Conservation (phyloP, 2,797 vertebrate genomes). For the Microhierax caerulescens region DNA sequence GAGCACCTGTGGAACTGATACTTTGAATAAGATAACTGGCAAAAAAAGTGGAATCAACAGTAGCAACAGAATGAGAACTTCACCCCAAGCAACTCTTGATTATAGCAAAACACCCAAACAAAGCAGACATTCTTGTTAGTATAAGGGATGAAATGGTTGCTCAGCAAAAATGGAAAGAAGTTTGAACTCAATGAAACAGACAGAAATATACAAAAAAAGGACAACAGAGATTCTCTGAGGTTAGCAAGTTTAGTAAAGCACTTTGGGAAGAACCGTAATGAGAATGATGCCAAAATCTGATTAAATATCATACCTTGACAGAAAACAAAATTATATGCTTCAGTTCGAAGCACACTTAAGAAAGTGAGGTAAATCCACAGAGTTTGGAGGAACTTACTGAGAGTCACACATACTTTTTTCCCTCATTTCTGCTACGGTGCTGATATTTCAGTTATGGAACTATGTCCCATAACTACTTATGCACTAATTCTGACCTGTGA, state of each 20-base stretch:
- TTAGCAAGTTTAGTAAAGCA: background rate
- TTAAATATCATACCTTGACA: background rate
- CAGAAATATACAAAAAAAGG: background rate
- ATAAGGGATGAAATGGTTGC: background rate
- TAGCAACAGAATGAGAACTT: background rate
- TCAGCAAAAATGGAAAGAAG: background rate
- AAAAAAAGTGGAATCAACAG: background rate
- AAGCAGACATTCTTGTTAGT: background rate
- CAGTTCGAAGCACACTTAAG: background rate
- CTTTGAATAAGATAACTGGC: background rate
- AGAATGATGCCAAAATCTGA: background rate
- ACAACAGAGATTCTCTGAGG: background rate
- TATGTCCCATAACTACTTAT: background rate
- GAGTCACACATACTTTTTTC: background rate
- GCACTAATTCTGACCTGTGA: background rate
- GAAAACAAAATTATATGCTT: conserved; percentile 9
- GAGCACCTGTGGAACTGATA: background rate
- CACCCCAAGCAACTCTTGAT: background rate
- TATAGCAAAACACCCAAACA: background rate
- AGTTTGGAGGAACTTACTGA: background rate
- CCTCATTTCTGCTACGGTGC: background rate
- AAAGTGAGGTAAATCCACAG: background rate
- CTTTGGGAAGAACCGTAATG: background rate
- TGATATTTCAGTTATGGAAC: background rate
- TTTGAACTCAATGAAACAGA: background rate